These are phyloP conservation scores for Ctenopoma kingsleyae DNA, from an alignment of 2,797 vertebrate genomes.

Conservation along the genomic window DNA sequence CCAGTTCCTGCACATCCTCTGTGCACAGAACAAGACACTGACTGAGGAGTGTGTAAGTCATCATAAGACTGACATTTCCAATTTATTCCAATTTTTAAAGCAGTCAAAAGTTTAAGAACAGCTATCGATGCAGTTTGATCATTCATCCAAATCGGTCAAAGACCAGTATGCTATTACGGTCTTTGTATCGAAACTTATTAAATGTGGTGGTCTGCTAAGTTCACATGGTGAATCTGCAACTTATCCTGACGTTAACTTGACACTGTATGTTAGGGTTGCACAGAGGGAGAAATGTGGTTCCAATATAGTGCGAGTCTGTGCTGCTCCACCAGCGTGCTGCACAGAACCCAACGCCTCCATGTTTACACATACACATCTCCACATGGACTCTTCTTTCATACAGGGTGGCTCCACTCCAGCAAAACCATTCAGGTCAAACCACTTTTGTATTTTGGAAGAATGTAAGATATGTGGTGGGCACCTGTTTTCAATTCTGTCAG, in stretches of 20 bases:
- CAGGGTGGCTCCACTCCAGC: slow-evolving; percentile 72
- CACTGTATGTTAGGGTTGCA: slow-evolving; percentile 71
- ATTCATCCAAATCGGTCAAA: slow-evolving; percentile 53
- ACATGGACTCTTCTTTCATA: slow-evolving; percentile 78
- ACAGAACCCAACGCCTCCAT: slow-evolving; percentile 76
- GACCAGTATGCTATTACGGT: slow-evolving; percentile 51
- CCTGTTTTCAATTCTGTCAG: slow-evolving; percentile 87
- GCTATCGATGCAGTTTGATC: slow-evolving; percentile 46
- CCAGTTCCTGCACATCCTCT: slow-evolving; percentile 43
- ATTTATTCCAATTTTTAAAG: slow-evolving; percentile 30
- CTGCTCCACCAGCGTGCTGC: slow-evolving; percentile 76
- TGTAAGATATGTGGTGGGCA: slow-evolving; percentile 85
- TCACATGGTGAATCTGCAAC: slow-evolving; percentile 54
- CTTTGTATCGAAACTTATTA: slow-evolving; percentile 50
- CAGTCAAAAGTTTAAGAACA: slow-evolving; percentile 54
- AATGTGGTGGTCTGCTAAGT: slow-evolving; percentile 59
- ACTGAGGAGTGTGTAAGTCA: slow-evolving; percentile 61
- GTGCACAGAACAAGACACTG: slow-evolving; percentile 38
- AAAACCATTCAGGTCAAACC: slow-evolving; percentile 85
- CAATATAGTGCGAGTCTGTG: slow-evolving; percentile 74
- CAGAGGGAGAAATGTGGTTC: slow-evolving; percentile 82
- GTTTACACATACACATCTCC: slow-evolving; percentile 82
- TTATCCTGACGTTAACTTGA: slow-evolving; percentile 75
- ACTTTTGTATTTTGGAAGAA: slow-evolving; percentile 85
- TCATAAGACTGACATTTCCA: slow-evolving; percentile 42